These are phyloP conservation scores for Nothoprocta perdicaria DNA, from an alignment of 2,113 vertebrate genomes.

Conservation along the genomic window DNA sequence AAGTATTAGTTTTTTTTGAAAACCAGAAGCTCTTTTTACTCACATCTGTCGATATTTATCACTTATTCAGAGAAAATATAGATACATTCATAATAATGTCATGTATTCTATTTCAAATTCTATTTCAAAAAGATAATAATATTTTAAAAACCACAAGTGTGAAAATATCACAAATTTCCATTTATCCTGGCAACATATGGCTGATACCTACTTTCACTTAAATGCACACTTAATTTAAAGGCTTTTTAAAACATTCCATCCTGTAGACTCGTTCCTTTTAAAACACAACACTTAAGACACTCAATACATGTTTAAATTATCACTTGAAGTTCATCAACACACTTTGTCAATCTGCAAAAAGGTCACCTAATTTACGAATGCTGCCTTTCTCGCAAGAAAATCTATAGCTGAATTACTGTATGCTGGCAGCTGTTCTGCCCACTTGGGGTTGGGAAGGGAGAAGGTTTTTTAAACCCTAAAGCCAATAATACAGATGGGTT, in stretches of 20 bases:
- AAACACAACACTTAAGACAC: conserved; percentile 62
- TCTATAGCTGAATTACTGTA: conserved; percentile 63
- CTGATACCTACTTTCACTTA: conserved; percentile 73
- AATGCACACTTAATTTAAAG: conserved; percentile 58
- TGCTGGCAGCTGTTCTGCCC: conserved; percentile 54
- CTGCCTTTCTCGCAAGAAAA: conserved; percentile 49
- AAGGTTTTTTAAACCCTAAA: not conserved
- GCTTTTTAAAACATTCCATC: conserved; percentile 50
- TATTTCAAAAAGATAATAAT: conserved; percentile 25
- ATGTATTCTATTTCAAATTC: conserved; percentile 66
- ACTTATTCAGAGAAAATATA: not conserved
- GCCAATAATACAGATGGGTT: conserved; percentile 15
- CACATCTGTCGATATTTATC: conserved; percentile 17
- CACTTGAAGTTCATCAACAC: conserved; percentile 75
- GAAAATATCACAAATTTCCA: conserved; percentile 58
- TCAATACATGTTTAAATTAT: conserved; percentile 45
- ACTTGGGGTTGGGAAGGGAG: conserved; percentile 16
- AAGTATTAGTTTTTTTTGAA: not conserved
- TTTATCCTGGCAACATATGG: conserved; percentile 35
- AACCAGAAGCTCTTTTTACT: not conserved
- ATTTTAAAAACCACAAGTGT: conserved; percentile 46
- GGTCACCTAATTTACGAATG: conserved; percentile 74
- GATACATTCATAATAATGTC: conserved; percentile 37
- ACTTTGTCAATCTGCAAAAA: conserved; percentile 66
- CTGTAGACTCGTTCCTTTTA: conserved; percentile 31